Base-by-base conservation (phyloP, 1,140 invertebrate genomes). In the Thalassaphorura encarpata region DNA sequence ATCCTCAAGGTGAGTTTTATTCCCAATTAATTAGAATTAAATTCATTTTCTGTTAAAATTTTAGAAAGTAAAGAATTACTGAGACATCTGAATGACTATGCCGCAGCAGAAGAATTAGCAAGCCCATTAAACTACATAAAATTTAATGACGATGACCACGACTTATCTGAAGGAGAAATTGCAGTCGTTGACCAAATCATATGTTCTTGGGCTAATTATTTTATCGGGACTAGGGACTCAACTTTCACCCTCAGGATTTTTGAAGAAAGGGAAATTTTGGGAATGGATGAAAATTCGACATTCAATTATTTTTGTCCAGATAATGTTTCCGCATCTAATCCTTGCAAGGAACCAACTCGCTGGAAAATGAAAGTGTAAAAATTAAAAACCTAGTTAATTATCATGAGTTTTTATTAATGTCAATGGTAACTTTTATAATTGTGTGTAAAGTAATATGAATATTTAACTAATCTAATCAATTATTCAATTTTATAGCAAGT, bases 171-270 rank as follows among this genome's bases (percentile, higher is more conserved):
- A 72, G 95, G 93, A 19, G 88, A 86, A 16, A 70, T 90, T 36
- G 92, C 94, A 1, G 93, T 98, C 58, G 83, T 98, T 53, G 94
- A 98, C 71, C 95, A 98, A 76, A 89, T 95, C 65, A 87, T 97
- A 61, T 94, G 89, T 75, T 84, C 92, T 0, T 80, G 87, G 73
- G 83, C 89, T 4, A 78, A 81, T 68, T 82, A 83, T 75, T 94
- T 96, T 69, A 81, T 96, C 60, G 94, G 95, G 27, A 92, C 89
- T 1, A 78, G 85, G 68, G 88, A 91, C 68, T 97, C 94, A 59
- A 98, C 95, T 24, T 98, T 96, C 73, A 87, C 92, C 15, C 95
- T 88, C 70, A 77, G 94, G 49, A 97, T 97, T 60, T 91, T 96
- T 76, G 95, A 98, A 71, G 94, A 97, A 69, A 77, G 95, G 42